Evolutionary conservation across 53 echinoderm and acorn worm species (phyloP), one percentile per base, ranked within the genome.

Genomic region (Antedon mediterranea): DNA sequence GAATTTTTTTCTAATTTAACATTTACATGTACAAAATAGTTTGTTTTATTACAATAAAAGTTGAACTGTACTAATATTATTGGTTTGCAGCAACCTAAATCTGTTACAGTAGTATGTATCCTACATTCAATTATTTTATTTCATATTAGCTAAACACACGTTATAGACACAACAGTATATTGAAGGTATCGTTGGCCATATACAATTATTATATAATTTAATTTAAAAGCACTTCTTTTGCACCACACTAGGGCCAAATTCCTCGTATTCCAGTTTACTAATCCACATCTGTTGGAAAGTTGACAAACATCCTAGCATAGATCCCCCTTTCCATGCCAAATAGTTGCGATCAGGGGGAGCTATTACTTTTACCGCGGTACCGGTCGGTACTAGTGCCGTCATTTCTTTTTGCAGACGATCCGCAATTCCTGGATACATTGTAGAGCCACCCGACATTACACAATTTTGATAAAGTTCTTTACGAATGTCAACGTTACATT

Each of bases 261-360:
- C 93, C 32, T 92, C 93, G 43, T 92, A 92, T 79, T 92, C 93
- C 34, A 89, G 87, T 80, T 92, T 92, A 87, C 93, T 92, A 78
- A 92, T 92, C 93, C 93, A 92, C 93, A 92, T 92, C 87, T 92
- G 93, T 77, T 92, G 93, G 85, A 92, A 89, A 78, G 89, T 92
- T 23, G 89, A 92, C 20, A 93, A 86, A 15, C 93, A 93, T 18
- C 90, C 88, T 42, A 93, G 74, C 75, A 93, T 93, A 28, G 93
- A 93, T 33, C 90, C 93, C 0, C 93, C 93, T 31, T 90, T 93
- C 93, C 93, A 93, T 29, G 90, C 93, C 28, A 93, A 93, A 79
- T 93, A 93, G 76, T 93, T 93, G 74, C 93, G 76, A 77, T 89
- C 89, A 28, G 89, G 93, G 34, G 93, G 93, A 29, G 93, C 93